These are phyloP conservation scores for Prorops nasuta DNA, from an alignment of 1,140 invertebrate species.

Conservation along the genomic window DNA sequence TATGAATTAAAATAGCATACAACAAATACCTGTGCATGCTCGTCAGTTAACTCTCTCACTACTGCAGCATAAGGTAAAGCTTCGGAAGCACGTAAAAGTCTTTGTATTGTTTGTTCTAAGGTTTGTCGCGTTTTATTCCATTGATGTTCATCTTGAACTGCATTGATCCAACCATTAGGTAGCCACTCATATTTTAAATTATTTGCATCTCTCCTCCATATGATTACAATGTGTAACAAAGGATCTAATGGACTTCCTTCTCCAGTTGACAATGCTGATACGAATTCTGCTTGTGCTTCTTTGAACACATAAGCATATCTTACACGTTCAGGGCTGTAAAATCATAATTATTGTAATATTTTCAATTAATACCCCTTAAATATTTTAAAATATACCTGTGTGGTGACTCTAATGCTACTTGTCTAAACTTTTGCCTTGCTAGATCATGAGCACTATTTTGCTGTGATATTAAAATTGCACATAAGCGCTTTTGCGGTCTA, in stretches of 20 bases:
- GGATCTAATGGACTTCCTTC: conserved; percentile 62
- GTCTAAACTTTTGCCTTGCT: conserved; percentile 63
- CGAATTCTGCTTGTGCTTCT: conserved; percentile 79
- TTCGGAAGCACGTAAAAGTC: conserved; percentile 71
- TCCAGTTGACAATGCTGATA: conserved; percentile 70
- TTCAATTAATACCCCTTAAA: conserved; percentile 1
- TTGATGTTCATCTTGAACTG: conserved; percentile 53
- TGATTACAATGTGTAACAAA: conserved; percentile 74
- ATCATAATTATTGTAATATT: neutral
- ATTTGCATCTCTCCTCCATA: conserved; percentile 83
- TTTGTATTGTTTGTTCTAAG: conserved; percentile 71
- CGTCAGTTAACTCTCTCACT: conserved; percentile 55
- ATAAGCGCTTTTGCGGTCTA: conserved; percentile 78
- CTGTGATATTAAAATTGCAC: conserved; percentile 80
- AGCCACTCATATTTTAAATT: conserved; percentile 90
- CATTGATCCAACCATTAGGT: conserved; percentile 44
- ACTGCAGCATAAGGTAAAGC: conserved; percentile 70
- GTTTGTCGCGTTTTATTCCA: conserved; percentile 73
- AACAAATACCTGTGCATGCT: conserved; percentile 53
- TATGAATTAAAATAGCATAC: neutral
- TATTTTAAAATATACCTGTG: conserved; percentile 42
- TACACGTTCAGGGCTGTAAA: conserved; percentile 66
- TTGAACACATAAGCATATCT: conserved; percentile 85
- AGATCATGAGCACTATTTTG: conserved; percentile 65
- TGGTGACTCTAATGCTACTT: conserved; percentile 67